Conservation (phyloP, 2,888 invertebrate genomes). For the Melipona beecheii region DNA sequence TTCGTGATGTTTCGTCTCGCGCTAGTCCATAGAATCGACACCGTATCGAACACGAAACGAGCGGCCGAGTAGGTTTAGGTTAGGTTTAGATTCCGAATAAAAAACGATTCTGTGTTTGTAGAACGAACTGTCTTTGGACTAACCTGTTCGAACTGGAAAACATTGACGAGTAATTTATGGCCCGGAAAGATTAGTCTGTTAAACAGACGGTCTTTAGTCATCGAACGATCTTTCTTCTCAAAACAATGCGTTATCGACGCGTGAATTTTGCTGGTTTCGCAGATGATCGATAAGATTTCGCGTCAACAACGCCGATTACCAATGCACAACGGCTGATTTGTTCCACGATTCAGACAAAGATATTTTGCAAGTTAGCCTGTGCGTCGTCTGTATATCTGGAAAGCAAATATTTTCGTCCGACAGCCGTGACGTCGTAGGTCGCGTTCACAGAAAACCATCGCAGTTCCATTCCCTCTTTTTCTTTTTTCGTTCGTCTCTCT, state of each 20-base stretch:
- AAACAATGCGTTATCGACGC: constrained; percentile 39
- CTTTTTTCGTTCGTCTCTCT: too few species aligned
- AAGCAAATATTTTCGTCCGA: constrained; percentile 56
- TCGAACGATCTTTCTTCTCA: constrained; percentile 2
- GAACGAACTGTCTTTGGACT: constrained; percentile 29
- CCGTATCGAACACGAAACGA: too few species aligned
- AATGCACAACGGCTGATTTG: constrained; percentile 15
- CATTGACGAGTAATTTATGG: constrained; percentile 61
- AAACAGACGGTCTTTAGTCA: constrained; percentile 13
- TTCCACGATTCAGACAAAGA: constrained; percentile 20
- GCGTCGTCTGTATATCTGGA: constrained; percentile 21
- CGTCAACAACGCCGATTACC: background rate
- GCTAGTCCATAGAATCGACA: too few species aligned
- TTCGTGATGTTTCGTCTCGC: background rate
- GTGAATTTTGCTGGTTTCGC: background rate
- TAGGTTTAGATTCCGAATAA: background rate
- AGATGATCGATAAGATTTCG: constrained; percentile 48
- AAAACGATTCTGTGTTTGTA: background rate
- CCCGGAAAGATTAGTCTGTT: constrained; percentile 41
- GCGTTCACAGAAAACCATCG: background rate
- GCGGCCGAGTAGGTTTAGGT: too few species aligned
- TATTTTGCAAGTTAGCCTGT: constrained; percentile 34
- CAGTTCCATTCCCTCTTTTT: background rate
- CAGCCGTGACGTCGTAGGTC: constrained; percentile 1
- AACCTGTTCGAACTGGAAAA: background rate